phyloP scores from a whole-genome alignment of 2,888 invertebrate genomes.

The Anodontia alba region DNA sequence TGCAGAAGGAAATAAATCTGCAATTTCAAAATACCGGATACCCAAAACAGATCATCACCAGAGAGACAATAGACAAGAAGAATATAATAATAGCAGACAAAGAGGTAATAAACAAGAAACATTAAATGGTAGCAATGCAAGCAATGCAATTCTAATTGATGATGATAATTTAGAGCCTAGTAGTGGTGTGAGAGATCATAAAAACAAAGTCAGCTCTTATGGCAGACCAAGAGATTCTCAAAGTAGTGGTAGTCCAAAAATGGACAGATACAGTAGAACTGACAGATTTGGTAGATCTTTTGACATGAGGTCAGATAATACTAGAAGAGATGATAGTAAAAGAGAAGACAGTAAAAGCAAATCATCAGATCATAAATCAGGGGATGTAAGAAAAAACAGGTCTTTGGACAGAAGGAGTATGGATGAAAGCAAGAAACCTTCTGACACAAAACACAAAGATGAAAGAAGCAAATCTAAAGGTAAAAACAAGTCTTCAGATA shows the following conservation, averaged over 20 bases:
- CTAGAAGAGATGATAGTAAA: neutral
- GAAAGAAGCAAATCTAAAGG: too few species aligned
- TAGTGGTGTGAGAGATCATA: neutral
- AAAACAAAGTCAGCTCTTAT: neutral
- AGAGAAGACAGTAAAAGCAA: neutral
- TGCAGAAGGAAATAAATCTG: too few species aligned
- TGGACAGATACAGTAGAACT: neutral
- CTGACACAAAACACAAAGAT: too few species aligned
- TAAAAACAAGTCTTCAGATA: too few species aligned
- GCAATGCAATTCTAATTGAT: neutral
- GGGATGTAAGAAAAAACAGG: neutral
- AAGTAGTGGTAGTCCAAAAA: neutral
- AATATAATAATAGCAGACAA: neutral
- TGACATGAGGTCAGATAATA: neutral
- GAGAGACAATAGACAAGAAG: neutral
- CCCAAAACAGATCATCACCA: neutral
- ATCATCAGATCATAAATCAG: neutral
- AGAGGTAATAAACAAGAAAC: neutral
- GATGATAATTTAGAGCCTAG: neutral
- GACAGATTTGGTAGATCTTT: too few species aligned
- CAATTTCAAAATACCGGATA: too few species aligned
- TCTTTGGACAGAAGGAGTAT: neutral
- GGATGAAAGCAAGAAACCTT: neutral
- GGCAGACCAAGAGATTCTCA: neutral
- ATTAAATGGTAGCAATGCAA: neutral